Conservation (phyloP, 2,113 vertebrate genomes). For the Cranoglanis bouderius region DNA sequence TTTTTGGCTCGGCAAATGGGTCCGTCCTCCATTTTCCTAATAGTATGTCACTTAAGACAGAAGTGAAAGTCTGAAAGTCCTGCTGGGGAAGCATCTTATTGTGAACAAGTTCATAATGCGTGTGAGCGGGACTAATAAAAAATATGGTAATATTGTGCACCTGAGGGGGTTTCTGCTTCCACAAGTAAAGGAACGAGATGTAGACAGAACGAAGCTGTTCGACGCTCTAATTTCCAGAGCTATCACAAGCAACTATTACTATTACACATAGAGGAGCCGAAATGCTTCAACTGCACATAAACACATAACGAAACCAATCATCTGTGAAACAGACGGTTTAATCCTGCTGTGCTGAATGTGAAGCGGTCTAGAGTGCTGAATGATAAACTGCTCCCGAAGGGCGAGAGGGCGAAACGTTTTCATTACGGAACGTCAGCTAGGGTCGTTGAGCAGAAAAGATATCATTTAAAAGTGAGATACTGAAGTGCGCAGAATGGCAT, state of each 20-base stretch:
- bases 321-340: background rate
- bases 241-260: background rate
- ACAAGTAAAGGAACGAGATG: background rate
- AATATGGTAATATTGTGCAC: background rate
- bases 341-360: background rate
- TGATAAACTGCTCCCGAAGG: background rate
- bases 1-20: slow-evolving; percentile 50
- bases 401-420: background rate
- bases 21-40: slow-evolving; percentile 8
- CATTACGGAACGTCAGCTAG: background rate
- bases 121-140: background rate
- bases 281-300: slow-evolving; percentile 6
- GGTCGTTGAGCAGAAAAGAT: background rate
- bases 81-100: background rate
- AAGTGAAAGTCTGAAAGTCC: background rate
- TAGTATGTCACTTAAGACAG: slow-evolving; percentile 25
- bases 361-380: background rate
- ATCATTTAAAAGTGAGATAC: background rate
- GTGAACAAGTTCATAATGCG: background rate
- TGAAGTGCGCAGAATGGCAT: background rate
- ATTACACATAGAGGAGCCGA: background rate
- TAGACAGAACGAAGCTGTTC: background rate
- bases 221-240: slow-evolving; percentile 5
- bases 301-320: background rate
- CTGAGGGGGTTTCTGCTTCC: background rate